phyloP scores from a whole-genome alignment of 2,888 invertebrate genomes.

The Calameuta filiformis region DNA sequence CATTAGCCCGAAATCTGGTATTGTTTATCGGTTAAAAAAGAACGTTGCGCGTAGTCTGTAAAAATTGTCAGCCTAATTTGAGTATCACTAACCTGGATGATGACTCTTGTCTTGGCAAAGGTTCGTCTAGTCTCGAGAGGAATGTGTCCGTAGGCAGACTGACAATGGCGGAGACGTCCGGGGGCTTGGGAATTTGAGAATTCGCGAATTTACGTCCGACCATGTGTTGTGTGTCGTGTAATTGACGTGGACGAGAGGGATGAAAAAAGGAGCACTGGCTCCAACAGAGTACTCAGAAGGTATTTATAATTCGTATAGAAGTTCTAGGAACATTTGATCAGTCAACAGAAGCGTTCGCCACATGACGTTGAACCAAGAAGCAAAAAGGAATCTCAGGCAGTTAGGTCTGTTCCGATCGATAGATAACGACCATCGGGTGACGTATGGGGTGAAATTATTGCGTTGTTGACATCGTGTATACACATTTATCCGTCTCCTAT shows the following conservation, averaged over 20 bases:
- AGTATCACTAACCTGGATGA: conserved; percentile 28
- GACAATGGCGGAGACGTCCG: conserved; percentile 11
- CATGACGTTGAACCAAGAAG: neutral
- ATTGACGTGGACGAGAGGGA: neutral
- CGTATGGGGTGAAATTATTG: neutral
- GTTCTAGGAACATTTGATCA: neutral
- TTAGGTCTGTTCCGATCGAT: neutral
- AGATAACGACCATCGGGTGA: neutral
- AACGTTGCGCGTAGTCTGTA: conserved; percentile 21
- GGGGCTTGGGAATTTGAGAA: neutral
- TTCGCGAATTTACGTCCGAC: neutral
- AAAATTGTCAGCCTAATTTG: conserved; percentile 25
- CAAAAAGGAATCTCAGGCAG: neutral
- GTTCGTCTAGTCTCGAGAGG: conserved; percentile 20
- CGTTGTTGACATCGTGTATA: neutral
- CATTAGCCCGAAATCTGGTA: neutral
- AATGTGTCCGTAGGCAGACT: conserved; percentile 26
- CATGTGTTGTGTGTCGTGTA: neutral
- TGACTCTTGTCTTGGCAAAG: conserved; percentile 32
- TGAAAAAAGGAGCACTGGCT: neutral
- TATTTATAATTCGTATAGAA: neutral
- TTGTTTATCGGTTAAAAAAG: neutral
- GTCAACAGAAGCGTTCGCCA: neutral
- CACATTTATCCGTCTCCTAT: neutral
- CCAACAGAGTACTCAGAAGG: neutral